Conservation (phyloP, 2,888 invertebrate genomes). For the Hartigia nigra region DNA sequence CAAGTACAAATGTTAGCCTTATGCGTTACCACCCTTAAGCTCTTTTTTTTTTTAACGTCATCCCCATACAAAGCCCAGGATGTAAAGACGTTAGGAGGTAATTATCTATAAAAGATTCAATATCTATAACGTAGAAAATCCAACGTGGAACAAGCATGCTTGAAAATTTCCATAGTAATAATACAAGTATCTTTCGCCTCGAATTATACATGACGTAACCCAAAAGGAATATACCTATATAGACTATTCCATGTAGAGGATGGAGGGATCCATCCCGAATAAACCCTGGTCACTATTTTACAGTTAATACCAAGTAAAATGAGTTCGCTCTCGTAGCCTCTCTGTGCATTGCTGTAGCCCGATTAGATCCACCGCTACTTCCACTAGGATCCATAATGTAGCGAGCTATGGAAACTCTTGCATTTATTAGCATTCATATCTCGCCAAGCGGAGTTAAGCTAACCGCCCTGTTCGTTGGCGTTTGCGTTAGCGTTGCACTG, state of each 20-base stretch:
- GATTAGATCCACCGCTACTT: slow-evolving; percentile 21
- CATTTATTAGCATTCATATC: slow-evolving; percentile 38
- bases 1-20: slow-evolving; percentile 12
- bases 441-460: slow-evolving; percentile 16
- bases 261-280: background rate
- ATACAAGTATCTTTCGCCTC: background rate
- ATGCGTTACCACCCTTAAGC: background rate
- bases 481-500: slow-evolving; percentile 14
- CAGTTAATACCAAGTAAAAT: background rate
- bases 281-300: background rate
- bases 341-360: background rate
- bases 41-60: no score
- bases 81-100: no score
- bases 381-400: slow-evolving; percentile 19
- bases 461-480: slow-evolving; percentile 10
- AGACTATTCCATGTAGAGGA: background rate
- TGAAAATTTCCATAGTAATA: background rate
- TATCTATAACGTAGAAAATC: no score
- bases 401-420: slow-evolving; percentile 34
- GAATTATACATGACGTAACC: background rate
- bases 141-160: background rate
- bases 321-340: background rate
- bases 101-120: no score
- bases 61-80: no score
- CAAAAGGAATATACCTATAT: background rate